These are phyloP conservation scores for Salvator merianae DNA, from an alignment of 2,113 vertebrate species.

Conservation along the genomic window DNA sequence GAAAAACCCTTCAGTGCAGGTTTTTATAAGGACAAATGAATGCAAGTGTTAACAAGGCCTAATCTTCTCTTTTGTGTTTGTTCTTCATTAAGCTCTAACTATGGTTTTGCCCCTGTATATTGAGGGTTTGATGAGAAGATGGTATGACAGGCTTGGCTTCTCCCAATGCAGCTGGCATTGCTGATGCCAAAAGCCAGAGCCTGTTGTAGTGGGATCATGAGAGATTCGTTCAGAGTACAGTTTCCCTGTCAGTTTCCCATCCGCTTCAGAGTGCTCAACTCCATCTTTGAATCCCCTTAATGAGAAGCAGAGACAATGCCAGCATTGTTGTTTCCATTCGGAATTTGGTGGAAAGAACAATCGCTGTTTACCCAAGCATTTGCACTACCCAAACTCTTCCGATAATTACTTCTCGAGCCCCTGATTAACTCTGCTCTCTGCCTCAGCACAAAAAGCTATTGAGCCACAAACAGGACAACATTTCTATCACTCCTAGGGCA, in stretches of 20 bases:
- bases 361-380: conserved; percentile 87
- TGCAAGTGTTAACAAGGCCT: conserved; percentile 79
- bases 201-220: conserved; percentile 76
- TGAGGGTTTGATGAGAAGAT: conserved; percentile 86
- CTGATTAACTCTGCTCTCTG: conserved; percentile 82
- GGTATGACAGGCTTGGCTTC: conserved; percentile 88
- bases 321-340: conserved; percentile 82
- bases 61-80: conserved; percentile 85
- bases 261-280: conserved; percentile 65
- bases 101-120: conserved; percentile 55
- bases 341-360: conserved; percentile 83
- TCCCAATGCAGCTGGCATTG: conserved; percentile 76
- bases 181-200: conserved; percentile 76
- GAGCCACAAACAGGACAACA: conserved; percentile 64
- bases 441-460: conserved; percentile 77
- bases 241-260: conserved; percentile 81
- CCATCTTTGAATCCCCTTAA: conserved; percentile 75
- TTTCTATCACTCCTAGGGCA: conserved; percentile 55
- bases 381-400: conserved; percentile 74
- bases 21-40: conserved; percentile 69
- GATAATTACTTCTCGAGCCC: conserved; percentile 82
- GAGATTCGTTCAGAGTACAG: conserved; percentile 68
- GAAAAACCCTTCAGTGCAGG: conserved; percentile 12
- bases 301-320: conserved; percentile 87
- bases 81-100: conserved; percentile 81